Conservation (phyloP, 2,113 vertebrate genomes). For the Burhinus bistriatus region DNA sequence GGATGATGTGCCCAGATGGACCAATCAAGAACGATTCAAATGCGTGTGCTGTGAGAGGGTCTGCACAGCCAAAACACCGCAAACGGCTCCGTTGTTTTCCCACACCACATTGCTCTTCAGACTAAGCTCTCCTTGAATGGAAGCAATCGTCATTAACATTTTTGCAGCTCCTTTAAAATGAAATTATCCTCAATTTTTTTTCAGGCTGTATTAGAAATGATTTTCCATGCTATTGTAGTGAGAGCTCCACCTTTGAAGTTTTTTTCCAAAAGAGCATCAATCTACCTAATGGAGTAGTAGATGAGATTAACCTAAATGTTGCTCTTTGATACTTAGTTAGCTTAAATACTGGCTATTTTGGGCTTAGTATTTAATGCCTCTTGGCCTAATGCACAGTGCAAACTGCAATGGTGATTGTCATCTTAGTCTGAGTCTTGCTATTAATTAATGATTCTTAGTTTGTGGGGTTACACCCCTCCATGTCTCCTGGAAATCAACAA, state of each 20-base stretch:
- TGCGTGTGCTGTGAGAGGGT: rapidly evolving
- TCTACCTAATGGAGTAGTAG: background rate
- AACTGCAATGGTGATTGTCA: background rate
- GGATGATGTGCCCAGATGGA: background rate
- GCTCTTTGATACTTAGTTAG: background rate
- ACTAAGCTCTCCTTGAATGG: background rate
- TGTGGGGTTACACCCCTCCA: background rate
- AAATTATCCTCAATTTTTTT: background rate
- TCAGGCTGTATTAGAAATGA: background rate
- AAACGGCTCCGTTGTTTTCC: rapidly evolving
- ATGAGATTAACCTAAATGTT: background rate
- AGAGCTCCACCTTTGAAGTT: background rate
- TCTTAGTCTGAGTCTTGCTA: background rate
- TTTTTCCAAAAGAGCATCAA: background rate
- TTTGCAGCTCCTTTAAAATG: background rate
- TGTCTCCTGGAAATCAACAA: background rate
- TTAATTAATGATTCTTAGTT: background rate
- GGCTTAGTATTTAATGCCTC: background rate
- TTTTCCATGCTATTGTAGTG: background rate
- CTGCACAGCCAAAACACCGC: background rate
- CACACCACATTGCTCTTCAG: background rate
- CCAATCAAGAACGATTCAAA: background rate
- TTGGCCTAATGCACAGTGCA: background rate
- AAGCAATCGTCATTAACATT: background rate
- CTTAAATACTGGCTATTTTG: background rate